Evolutionary conservation across 2,797 vertebrate species (phyloP), one percentile per base, ranked within the genome.

Genomic region (Notolepis coatsorum): DNA sequence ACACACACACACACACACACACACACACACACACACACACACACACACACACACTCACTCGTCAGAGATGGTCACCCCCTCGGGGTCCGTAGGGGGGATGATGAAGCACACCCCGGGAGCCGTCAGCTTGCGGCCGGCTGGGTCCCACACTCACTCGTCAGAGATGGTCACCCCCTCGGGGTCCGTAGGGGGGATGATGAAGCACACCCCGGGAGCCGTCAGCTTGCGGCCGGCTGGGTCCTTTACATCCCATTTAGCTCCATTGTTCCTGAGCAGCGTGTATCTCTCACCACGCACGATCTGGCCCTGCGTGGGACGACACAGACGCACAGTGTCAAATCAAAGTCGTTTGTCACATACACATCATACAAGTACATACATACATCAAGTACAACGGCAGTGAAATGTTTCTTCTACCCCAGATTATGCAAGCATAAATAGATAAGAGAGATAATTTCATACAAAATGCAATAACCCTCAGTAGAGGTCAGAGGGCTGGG

Each of bases 21-120:
- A 15, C 47, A 58, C 37, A 77, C 91, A 0, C 87, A 96, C 95
- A 24, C 25, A 13, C 30, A 59, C 1, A 28, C 37, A 46, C 13
- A 42, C 5, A 55, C n/a, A 51, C 23, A 68, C 31, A 17, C 53
- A 60, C 37, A 78, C 94, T n/a, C 86, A 99, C 98, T 92, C 94
- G 52, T 98, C 95, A 0, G 92, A 83, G 39, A 93, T 64, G 0
- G 90, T 79, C 49, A 97, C 73, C 0, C 94, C 90, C 47, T 98
- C 96, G 0, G 91, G 71, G 70, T 98, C 94, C 0, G 96, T 97
- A 0, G 98, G 98, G 1, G 96, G 97, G 28, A 98, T 93, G 77
- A 96, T 85, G 87, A 99, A 99, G 86, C 97, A 99, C 68, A 98
- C 87, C 0, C 88, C 96, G 0, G 98, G 98, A n/a, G 93, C 95